These are phyloP conservation scores for Mantis religiosa DNA, from an alignment of 2,888 invertebrate species.

Conservation along the genomic window DNA sequence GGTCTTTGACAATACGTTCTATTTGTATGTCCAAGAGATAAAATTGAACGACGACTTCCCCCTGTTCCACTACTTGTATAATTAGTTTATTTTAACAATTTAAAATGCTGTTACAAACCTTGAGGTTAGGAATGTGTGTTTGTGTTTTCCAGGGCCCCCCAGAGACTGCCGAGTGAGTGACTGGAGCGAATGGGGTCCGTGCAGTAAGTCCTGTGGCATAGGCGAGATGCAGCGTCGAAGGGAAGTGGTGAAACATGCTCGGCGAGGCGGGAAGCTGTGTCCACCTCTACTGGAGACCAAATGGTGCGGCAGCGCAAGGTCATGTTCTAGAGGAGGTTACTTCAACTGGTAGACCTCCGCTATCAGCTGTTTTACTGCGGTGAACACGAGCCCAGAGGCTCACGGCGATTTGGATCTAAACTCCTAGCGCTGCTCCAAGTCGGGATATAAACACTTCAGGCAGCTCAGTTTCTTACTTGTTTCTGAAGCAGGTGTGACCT, in stretches of 20 bases:
- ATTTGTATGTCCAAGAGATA: too few species aligned
- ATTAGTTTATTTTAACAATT: too few species aligned
- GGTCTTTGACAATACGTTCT: too few species aligned
- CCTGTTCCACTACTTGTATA: too few species aligned
- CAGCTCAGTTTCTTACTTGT: background rate
- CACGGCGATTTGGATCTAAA: background rate
- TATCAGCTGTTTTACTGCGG: background rate
- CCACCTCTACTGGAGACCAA: conserved; percentile 79
- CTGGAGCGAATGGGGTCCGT: conserved; percentile 84
- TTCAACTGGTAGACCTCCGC: conserved; percentile 55
- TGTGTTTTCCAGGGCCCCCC: conserved; percentile 50
- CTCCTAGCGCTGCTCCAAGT: background rate
- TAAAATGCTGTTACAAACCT: too few species aligned
- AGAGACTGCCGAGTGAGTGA: conserved; percentile 80
- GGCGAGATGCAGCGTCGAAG: conserved; percentile 81
- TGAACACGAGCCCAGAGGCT: background rate
- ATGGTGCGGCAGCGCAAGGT: conserved; percentile 79
- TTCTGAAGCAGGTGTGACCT: background rate
- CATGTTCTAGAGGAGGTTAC: conserved; percentile 55
- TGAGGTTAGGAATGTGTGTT: background rate
- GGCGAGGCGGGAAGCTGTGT: conserved; percentile 77
- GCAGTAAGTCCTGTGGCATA: conserved; percentile 85
- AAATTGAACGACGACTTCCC: too few species aligned
- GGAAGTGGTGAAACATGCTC: conserved; percentile 69
- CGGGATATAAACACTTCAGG: background rate